Percentiles rank a stretch among this genome's conserved stretches.
Evolutionary conservation across 2,113 vertebrate genomes (phyloP).

Genomic region (Mobula birostris): DNA sequence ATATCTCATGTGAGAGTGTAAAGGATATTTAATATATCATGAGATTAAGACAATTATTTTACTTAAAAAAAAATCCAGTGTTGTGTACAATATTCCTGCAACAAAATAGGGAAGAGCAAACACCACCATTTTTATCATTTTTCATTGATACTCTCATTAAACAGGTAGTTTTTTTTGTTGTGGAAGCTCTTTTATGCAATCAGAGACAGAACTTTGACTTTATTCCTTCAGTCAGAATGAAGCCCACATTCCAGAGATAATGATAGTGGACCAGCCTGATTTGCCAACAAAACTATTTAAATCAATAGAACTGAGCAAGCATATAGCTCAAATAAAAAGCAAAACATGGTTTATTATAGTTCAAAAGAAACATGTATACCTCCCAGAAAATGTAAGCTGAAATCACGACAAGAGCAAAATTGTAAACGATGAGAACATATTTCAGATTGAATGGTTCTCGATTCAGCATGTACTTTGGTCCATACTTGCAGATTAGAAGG

Average conservation of each 20-base stretch:
- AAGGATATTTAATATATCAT: too few relatives aligned
- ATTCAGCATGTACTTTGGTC: slow-evolving; percentile 48
- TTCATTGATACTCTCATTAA: background rate
- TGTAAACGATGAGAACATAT: slow-evolving; percentile 52
- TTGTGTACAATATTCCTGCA: too few relatives aligned
- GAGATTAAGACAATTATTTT: too few relatives aligned
- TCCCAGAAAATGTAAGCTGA: slow-evolving; percentile 60
- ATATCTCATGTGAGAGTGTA: too few relatives aligned
- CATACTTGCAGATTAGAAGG: slow-evolving; percentile 51
- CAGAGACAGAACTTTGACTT: background rate
- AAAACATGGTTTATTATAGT: background rate
- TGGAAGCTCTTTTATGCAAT: background rate
- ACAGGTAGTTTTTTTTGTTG: background rate
- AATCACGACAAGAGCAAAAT: slow-evolving; percentile 54
- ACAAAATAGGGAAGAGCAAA: background rate
- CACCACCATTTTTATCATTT: background rate
- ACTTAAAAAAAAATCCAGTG: too few relatives aligned
- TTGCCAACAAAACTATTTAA: background rate
- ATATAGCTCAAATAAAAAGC: background rate
- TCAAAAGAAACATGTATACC: slow-evolving; percentile 46
- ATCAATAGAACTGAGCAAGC: background rate
- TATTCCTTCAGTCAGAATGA: background rate
- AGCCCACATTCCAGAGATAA: background rate
- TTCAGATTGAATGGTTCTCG: slow-evolving; percentile 49
- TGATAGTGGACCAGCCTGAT: background rate